These are phyloP conservation scores for Silurus asotus DNA, from an alignment of 2,113 vertebrate genomes.

Conservation along the genomic window DNA sequence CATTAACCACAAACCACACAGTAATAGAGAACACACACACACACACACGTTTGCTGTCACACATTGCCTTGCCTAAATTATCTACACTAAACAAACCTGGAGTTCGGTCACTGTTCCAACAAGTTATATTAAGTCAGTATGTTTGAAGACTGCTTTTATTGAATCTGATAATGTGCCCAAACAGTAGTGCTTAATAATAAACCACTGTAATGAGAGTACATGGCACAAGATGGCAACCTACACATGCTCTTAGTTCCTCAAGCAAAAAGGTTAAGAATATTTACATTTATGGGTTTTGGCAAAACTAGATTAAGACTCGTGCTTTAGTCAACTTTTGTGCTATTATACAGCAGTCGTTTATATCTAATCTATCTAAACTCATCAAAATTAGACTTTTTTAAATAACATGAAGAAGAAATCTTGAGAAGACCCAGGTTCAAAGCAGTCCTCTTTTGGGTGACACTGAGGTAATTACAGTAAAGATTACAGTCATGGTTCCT, in stretches of 20 bases:
- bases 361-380: neutral
- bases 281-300: too few species aligned
- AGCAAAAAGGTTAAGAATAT: neutral
- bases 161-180: neutral
- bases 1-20: neutral
- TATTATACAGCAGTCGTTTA: neutral
- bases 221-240: conserved; percentile 35
- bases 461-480: neutral
- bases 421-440: too few species aligned
- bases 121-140: neutral
- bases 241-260: conserved; percentile 8
- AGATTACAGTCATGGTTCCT: too few species aligned
- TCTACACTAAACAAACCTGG: neutral
- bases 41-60: neutral
- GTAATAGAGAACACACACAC: neutral
- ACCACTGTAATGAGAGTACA: conserved; percentile 24
- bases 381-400: neutral
- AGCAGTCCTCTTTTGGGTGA: neutral
- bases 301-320: neutral
- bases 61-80: neutral
- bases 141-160: neutral
- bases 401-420: too few species aligned
- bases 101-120: neutral
- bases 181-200: neutral
- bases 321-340: neutral